A percentile compares a stretch with the other conserved stretches of the same genome.
These are phyloP conservation scores for Nymphalis c-album DNA, from an alignment of 2,888 invertebrate genomes.

Conservation along the genomic window DNA sequence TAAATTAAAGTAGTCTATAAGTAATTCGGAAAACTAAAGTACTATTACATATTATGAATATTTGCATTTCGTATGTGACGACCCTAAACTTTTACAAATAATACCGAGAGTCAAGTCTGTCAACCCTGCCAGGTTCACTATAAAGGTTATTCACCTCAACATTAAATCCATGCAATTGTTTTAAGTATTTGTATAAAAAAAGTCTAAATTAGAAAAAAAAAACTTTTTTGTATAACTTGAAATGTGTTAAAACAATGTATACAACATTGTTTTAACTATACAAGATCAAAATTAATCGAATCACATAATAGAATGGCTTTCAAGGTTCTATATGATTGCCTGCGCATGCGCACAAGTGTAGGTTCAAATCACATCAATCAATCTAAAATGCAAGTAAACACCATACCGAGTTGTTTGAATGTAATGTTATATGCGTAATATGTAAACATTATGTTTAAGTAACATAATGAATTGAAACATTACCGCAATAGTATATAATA, in stretches of 20 bases:
- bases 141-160: conserved; percentile 18
- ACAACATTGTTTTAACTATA: neutral
- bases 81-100: conserved; percentile 14
- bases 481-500: neutral
- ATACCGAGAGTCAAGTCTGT: conserved; percentile 14
- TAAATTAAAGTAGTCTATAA: too few species aligned
- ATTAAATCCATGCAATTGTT: conserved; percentile 12
- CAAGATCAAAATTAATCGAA: conserved; percentile 8
- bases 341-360: conserved; percentile 12
- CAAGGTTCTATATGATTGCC: conserved; percentile 15
- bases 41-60: neutral
- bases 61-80: neutral
- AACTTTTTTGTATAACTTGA: neutral
- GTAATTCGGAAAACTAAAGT: too few species aligned
- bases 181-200: neutral
- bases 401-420: conserved; percentile 1
- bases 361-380: conserved; percentile 24
- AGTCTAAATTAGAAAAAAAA: neutral
- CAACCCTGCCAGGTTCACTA: conserved; percentile 19
- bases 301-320: conserved; percentile 12
- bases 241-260: neutral
- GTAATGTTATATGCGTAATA: neutral
- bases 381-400: conserved; percentile 21
- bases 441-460: neutral
- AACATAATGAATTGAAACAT: neutral